Conservation (phyloP, 2,113 vertebrate genomes). For the Willisornis vidua region DNA sequence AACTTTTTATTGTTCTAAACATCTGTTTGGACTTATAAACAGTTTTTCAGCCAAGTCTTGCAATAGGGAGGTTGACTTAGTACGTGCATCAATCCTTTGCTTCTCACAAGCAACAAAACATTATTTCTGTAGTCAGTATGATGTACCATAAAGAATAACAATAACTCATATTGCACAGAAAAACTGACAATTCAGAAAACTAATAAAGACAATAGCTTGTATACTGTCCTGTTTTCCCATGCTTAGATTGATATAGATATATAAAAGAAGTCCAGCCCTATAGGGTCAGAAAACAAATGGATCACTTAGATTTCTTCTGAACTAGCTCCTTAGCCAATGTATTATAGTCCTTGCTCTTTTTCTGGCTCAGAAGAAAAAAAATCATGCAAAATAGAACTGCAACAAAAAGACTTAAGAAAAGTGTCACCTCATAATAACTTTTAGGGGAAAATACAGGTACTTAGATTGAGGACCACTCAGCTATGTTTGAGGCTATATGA, state of each 20-base stretch:
- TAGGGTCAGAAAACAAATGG: background rate
- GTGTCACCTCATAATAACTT: background rate
- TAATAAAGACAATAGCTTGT: background rate
- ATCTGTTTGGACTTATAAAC: conserved; percentile 73
- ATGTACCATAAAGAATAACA: conserved; percentile 8
- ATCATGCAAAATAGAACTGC: background rate
- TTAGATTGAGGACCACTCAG: background rate
- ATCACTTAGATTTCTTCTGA: background rate
- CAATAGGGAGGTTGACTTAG: conserved; percentile 13
- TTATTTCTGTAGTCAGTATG: background rate
- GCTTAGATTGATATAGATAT: no score
- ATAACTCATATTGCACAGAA: conserved; percentile 1
- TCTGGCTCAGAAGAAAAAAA: background rate
- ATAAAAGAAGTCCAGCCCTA: rapidly evolving
- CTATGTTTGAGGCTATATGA: background rate
- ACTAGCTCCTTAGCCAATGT: background rate
- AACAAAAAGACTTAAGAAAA: background rate
- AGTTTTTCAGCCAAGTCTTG: conserved; percentile 62
- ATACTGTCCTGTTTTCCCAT: background rate
- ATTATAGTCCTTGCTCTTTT: background rate
- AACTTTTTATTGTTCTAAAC: conserved; percentile 71
- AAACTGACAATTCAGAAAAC: background rate
- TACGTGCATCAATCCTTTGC: background rate
- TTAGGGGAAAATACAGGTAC: background rate
- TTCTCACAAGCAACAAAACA: conserved; percentile 5